Percentiles rank a stretch among this genome's conserved stretches.
These are phyloP conservation scores for Epistrophe eligans DNA, from an alignment of 2,888 invertebrate genomes.

Conservation along the genomic window DNA sequence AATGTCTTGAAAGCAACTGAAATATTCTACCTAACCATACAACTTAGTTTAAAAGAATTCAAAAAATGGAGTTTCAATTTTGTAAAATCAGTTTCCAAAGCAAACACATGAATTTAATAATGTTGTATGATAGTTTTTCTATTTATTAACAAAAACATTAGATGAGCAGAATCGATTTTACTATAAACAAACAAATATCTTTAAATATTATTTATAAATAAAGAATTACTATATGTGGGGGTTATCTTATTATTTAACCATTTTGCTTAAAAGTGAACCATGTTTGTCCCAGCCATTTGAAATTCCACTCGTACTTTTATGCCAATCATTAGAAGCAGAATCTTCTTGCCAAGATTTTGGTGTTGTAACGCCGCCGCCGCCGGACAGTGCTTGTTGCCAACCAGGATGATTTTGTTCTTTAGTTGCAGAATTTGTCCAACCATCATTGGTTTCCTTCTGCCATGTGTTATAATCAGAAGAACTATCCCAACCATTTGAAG, in stretches of 20 bases:
- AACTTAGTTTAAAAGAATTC: too few relatives aligned
- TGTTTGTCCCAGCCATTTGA: slow-evolving; percentile 46
- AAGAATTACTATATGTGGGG: too few relatives aligned
- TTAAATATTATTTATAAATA: too few relatives aligned
- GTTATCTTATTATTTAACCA: neutral
- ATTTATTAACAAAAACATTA: neutral
- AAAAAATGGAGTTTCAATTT: too few relatives aligned
- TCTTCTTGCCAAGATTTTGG: slow-evolving; percentile 27
- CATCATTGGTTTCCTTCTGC: slow-evolving; percentile 42
- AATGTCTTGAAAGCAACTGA: too few relatives aligned
- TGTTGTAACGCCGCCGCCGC: too few relatives aligned
- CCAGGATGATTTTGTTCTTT: slow-evolving; percentile 4
- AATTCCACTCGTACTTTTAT: neutral
- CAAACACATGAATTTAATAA: too few relatives aligned
- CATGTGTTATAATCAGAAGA: slow-evolving; percentile 56
- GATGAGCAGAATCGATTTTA: neutral
- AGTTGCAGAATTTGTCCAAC: neutral
- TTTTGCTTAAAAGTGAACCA: neutral
- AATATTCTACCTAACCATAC: too few relatives aligned
- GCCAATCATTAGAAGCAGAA: slow-evolving; percentile 11
- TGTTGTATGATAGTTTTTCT: neutral
- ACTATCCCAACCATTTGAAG: slow-evolving; percentile 44
- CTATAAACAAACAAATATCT: too few relatives aligned
- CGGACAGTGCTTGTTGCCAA: neutral
- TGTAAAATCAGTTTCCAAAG: too few relatives aligned